Base-by-base conservation (phyloP, 2,113 vertebrate species). In the Lates calcarifer region DNA sequence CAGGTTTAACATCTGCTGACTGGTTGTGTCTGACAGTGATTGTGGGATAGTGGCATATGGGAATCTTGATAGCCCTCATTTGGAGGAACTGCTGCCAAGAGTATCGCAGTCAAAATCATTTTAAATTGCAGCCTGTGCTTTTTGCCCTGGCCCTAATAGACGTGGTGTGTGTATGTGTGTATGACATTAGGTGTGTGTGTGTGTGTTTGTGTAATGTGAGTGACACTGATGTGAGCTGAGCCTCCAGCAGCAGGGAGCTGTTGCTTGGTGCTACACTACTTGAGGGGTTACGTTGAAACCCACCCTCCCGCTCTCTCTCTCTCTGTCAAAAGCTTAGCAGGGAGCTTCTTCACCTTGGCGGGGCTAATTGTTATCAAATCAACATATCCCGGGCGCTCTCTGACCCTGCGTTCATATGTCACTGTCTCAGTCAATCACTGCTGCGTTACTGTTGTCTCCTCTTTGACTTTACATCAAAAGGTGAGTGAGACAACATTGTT, bases 181-280 rank as follows among this genome's bases (percentile, higher is more conserved):
- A 13, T 17, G 14, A 9, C 35, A 37, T 37, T 9, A 37, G 14
- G 41, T 13, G 41, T 43, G 41, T 15, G 41, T 43, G 70, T 62
- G 18, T 63, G 26, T 68, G 33, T n/a, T n/a, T 29, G 47, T 41
- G 53, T 15, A 31, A 43, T 28, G 61, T 67, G 77, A 76, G 64
- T 90, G 89, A 87, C 81, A 87, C n/a, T 81, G 70, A 85, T 83
- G 74, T 49, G 87, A 87, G 79, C 71, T 31, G 78, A 82, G 75
- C 72, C 74, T 35, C 51, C 41, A 69, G 84, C 88, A 81, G 79
- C 77, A 66, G 63, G 77, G 37, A 79, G 79, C 70, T 70, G 76
- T 49, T 79, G 72, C 68, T 55, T 74, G 74, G 62, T 47, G 72
- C 60, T 56, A 22, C 45, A 62, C 37, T 73, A 68, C 76, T 73